phyloP scores from a whole-genome alignment of 1,140 invertebrate species.

The Drosophila gunungcola region DNA sequence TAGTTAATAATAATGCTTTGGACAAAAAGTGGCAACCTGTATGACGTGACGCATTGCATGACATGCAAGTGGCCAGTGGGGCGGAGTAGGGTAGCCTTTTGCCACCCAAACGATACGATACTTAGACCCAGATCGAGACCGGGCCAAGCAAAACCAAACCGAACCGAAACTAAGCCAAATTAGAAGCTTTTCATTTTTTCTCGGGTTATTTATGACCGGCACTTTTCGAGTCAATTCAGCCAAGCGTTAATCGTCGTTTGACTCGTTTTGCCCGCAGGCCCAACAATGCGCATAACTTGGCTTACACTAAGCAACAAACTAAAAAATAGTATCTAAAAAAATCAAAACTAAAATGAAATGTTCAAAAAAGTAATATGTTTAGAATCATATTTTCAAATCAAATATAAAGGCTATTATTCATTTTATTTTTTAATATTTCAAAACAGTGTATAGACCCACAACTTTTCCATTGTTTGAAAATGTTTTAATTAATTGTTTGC shows the following conservation, averaged over 20 bases:
- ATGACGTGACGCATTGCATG: constrained; percentile 64
- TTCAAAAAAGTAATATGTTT: too few species aligned
- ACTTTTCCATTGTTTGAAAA: too few species aligned
- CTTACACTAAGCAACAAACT: constrained; percentile 6
- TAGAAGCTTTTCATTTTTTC: constrained; percentile 69
- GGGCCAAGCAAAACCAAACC: constrained; percentile 1
- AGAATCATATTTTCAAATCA: too few species aligned
- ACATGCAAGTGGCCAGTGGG: constrained; percentile 39
- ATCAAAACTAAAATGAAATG: not conserved
- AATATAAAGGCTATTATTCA: too few species aligned
- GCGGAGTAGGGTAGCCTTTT: constrained; percentile 4
- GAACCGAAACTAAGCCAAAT: constrained; percentile 47
- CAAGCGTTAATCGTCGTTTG: constrained; percentile 81
- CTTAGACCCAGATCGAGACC: constrained; percentile 13
- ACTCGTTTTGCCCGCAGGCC: constrained; percentile 63
- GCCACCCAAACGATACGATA: constrained; percentile 34
- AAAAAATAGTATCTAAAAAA: not conserved
- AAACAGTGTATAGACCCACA: too few species aligned
- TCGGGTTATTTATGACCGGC: constrained; percentile 76
- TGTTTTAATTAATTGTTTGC: too few species aligned
- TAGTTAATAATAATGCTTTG: constrained; percentile 73
- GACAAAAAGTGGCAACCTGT: constrained; percentile 66
- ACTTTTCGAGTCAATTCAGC: constrained; percentile 76
- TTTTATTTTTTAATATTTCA: too few species aligned
- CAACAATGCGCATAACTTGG: constrained; percentile 56